These are phyloP conservation scores for Xanthorhoe spadicearia DNA, from an alignment of 2,888 invertebrate genomes.

Conservation along the genomic window DNA sequence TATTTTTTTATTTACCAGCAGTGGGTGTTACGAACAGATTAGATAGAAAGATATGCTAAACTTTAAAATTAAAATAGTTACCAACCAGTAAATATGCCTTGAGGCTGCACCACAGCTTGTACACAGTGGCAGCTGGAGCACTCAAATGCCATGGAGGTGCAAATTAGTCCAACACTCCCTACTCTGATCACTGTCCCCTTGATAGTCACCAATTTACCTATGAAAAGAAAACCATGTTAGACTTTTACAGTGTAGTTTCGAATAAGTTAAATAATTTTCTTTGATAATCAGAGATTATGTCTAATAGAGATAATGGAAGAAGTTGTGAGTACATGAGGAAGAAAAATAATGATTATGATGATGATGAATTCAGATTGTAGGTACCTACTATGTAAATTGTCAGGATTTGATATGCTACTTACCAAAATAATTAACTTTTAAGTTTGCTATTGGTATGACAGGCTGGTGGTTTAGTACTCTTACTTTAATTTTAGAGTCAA, in stretches of 20 bases:
- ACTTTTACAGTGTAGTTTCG: too few species aligned
- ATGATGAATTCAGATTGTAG: too few species aligned
- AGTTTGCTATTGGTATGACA: slow-evolving; percentile 86
- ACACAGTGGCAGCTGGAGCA: slow-evolving; percentile 88
- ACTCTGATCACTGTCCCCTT: slow-evolving; percentile 94
- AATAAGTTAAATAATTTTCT: too few species aligned
- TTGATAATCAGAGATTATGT: neutral
- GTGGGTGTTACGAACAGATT: too few species aligned
- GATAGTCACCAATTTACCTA: slow-evolving; percentile 90
- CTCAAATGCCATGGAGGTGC: slow-evolving; percentile 91
- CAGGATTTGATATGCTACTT: slow-evolving; percentile 48
- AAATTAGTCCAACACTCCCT: slow-evolving; percentile 89
- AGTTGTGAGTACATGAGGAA: too few species aligned
- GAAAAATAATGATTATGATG: too few species aligned
- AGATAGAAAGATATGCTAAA: neutral
- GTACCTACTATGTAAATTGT: neutral
- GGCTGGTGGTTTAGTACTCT: slow-evolving; percentile 85
- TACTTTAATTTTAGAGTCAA: slow-evolving; percentile 73
- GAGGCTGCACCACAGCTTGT: slow-evolving; percentile 88
- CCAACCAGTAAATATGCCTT: slow-evolving; percentile 81
- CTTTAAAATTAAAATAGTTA: slow-evolving; percentile 39
- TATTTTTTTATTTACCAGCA: too few species aligned
- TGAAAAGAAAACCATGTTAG: slow-evolving; percentile 37
- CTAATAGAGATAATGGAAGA: too few species aligned
- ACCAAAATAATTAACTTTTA: slow-evolving; percentile 91